These are phyloP conservation scores for Disparrhopalites patrizii DNA, from an alignment of 2,888 invertebrate species.

Conservation along the genomic window DNA sequence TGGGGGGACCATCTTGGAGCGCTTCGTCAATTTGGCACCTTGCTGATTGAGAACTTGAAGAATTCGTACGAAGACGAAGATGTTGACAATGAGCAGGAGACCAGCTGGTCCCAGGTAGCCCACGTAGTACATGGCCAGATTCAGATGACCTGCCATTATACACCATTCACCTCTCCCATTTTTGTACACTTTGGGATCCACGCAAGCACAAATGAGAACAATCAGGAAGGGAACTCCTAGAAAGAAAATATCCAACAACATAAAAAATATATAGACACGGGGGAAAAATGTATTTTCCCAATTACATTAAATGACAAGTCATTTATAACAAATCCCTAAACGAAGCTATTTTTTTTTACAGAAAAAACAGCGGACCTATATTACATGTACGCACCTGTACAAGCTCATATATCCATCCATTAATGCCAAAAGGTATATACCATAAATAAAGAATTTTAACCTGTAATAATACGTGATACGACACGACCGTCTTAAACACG, in stretches of 20 bases:
- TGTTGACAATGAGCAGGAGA: conserved; percentile 52
- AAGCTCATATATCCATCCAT: neutral
- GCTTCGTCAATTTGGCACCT: conserved; percentile 30
- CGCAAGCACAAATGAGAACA: conserved; percentile 51
- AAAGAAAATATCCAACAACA: conserved; percentile 14
- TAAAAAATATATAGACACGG: conserved; percentile 6
- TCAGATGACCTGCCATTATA: conserved; percentile 51
- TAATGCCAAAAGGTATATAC: too few species aligned
- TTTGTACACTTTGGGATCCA: conserved; percentile 51
- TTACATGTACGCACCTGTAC: neutral
- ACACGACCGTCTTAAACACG: too few species aligned
- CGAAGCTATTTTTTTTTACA: too few species aligned
- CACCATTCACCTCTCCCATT: conserved; percentile 51
- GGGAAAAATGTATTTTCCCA: neutral
- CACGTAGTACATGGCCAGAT: conserved; percentile 52
- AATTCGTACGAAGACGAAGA: conserved; percentile 53
- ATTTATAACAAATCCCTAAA: too few species aligned
- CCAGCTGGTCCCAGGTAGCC: conserved; percentile 53
- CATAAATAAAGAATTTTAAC: too few species aligned
- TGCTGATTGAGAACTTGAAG: conserved; percentile 50
- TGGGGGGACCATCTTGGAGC: conserved; percentile 7
- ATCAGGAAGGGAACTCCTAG: conserved; percentile 53
- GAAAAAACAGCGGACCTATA: neutral
- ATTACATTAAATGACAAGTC: too few species aligned
- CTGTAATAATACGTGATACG: too few species aligned